Conservation (phyloP, 2,113 vertebrate genomes). For the Irena cyanogastra region DNA sequence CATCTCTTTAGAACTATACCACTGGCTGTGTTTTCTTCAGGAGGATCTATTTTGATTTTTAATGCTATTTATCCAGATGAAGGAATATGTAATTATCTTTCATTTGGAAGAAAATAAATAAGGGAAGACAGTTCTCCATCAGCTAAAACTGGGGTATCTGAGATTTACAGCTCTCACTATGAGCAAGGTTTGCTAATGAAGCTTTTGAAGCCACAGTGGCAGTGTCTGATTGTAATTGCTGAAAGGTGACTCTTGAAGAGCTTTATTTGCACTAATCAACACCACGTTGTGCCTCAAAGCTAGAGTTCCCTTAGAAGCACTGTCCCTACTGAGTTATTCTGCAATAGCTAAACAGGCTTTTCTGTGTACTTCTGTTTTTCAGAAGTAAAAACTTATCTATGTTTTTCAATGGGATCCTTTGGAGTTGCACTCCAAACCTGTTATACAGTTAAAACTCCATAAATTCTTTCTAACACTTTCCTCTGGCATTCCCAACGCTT, state of each 20-base stretch:
- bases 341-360: constrained; percentile 4
- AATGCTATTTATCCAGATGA: constrained; percentile 10
- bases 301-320: constrained; percentile 41
- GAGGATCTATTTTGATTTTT: constrained; percentile 12
- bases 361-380: constrained; percentile 34
- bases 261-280: constrained; percentile 73
- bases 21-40: constrained; percentile 9
- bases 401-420: constrained; percentile 17
- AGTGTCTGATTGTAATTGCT: constrained; percentile 70
- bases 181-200: constrained; percentile 60
- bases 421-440: constrained; percentile 11
- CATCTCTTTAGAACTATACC: neutral
- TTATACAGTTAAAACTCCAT: neutral
- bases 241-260: constrained; percentile 58
- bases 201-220: constrained; percentile 61
- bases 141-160: neutral
- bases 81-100: constrained; percentile 7
- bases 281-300: constrained; percentile 72
- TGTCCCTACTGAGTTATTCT: constrained; percentile 43
- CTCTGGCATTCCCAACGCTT: neutral
- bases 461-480: neutral
- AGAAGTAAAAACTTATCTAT: neutral
- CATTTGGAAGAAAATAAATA: constrained; percentile 31
- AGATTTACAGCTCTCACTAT: constrained; percentile 13
- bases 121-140: neutral